Evolutionary conservation across 2,888 invertebrate species (phyloP).

Genomic region (Dromius quadrimaculatus): DNA sequence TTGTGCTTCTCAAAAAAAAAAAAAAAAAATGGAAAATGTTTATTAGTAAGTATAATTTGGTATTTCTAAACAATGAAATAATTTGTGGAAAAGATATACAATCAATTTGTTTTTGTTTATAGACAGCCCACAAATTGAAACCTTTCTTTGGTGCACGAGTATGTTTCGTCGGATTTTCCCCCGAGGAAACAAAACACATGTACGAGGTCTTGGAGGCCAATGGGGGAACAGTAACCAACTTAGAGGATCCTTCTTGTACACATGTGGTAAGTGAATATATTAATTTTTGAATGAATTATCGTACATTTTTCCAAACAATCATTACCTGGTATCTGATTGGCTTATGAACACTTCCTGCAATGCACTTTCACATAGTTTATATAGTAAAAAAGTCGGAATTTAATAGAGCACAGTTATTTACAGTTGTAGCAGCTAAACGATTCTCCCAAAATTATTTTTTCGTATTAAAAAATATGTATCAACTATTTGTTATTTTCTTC

Average conservation of each 20-base stretch:
- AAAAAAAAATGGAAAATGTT: slow-evolving; percentile 8
- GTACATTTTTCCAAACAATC: slow-evolving; percentile 27
- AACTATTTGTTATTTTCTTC: too few relatives aligned
- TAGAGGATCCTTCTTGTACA: slow-evolving; percentile 87
- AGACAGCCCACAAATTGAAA: slow-evolving; percentile 77
- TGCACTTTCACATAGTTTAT: too few relatives aligned
- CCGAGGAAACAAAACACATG: slow-evolving; percentile 93
- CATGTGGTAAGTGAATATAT: slow-evolving; percentile 83
- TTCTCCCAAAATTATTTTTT: too few relatives aligned
- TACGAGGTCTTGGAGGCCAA: slow-evolving; percentile 88
- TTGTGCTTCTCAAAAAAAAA: slow-evolving; percentile 51
- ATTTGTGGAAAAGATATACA: not conserved
- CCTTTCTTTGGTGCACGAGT: slow-evolving; percentile 90
- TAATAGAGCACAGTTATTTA: too few relatives aligned
- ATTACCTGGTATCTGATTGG: slow-evolving; percentile 18
- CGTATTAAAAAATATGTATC: too few relatives aligned
- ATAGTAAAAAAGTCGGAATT: too few relatives aligned
- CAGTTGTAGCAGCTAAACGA: too few relatives aligned
- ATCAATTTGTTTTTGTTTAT: not conserved
- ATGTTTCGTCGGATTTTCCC: slow-evolving; percentile 90
- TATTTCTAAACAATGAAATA: not conserved
- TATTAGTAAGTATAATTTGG: slow-evolving; percentile 1
- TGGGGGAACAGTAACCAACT: slow-evolving; percentile 82
- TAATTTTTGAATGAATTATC: slow-evolving; percentile 57
- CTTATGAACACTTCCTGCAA: slow-evolving; percentile 27